Evolutionary conservation across 2,113 vertebrate genomes (phyloP), one percentile per base, ranked within the genome.

Genomic region (Acanthisitta chloris): DNA sequence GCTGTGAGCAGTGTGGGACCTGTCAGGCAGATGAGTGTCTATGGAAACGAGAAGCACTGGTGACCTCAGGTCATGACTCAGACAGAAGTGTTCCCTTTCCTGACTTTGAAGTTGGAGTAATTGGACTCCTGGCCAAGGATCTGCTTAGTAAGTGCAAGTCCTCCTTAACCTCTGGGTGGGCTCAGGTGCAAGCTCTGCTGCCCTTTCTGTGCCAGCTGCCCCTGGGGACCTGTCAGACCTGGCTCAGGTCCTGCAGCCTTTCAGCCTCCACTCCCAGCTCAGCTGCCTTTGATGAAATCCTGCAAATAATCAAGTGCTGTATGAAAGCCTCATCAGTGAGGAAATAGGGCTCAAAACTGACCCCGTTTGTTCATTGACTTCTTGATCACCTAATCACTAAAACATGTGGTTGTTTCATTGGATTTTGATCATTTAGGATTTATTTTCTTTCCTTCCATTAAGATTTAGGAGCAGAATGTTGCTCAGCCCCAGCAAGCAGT

Each of bases 21-120:
- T 62, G 9, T 1, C 4, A 7, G 62, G 28, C 52, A 52, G 38
- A 28, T 0, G 0, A 58, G 12, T 18, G 38, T 52, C 66, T 46
- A 14, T 1, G 42, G 11, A 12, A n/a, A n/a, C 0, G 0, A 17
- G 52, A 33, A 70, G 54, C 71, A 3, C 28, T 26, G 40, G 23
- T n/a, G 2, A 43, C 42, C 45, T 18, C 1, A 0, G 85, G 62
- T 45, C 88, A 20, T 14, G 25, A 45, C 14, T 31, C 52, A 42
- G 78, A 76, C 28, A 46, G 4, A 11, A 6, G 9, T 0, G 1
- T 14, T 43, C 20, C 2, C 2, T 21, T 25, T 45, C 6, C 34
- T 16, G 52, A 5, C 80, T 84, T 5, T 66, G 71, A 36, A 45
- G 72, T 26, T 16, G 61, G 55, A 57, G 40, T 2, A 51, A 43